These are phyloP conservation scores for Luperina testacea DNA, from an alignment of 2,888 invertebrate species.

Conservation along the genomic window DNA sequence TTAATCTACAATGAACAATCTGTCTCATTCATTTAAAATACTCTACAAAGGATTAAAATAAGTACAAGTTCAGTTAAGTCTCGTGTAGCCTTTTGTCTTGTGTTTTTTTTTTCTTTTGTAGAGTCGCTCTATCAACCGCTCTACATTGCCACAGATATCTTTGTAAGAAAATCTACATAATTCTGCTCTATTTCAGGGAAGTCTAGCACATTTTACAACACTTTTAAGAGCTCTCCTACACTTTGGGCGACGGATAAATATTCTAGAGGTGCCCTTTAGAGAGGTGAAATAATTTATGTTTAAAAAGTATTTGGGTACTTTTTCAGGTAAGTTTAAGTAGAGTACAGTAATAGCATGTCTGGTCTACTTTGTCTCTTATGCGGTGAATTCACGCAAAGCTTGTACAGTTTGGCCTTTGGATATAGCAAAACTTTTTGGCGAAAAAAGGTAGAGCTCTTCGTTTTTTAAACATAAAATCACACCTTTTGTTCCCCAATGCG, in stretches of 20 bases:
- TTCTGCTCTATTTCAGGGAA: slow-evolving; percentile 33
- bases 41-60: slow-evolving; percentile 35
- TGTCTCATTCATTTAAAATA: slow-evolving; percentile 47
- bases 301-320: slow-evolving; percentile 30
- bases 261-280: slow-evolving; percentile 29
- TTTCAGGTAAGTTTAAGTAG: slow-evolving; percentile 23
- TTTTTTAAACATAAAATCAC: neutral
- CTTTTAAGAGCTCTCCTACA: slow-evolving; percentile 44
- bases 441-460: no score
- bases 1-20: slow-evolving; percentile 41
- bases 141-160: slow-evolving; percentile 26
- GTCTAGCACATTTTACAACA: slow-evolving; percentile 50
- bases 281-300: slow-evolving; percentile 43
- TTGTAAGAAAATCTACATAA: slow-evolving; percentile 45
- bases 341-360: slow-evolving; percentile 23
- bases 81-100: slow-evolving; percentile 13
- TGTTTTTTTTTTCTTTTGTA: neutral
- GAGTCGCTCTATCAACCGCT: neutral
- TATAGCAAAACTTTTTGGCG: neutral
- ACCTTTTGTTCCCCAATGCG: neutral
- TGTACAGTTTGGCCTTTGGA: neutral
- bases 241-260: slow-evolving; percentile 38
- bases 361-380: slow-evolving; percentile 17
- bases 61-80: slow-evolving; percentile 19
- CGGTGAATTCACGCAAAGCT: slow-evolving; percentile 16